phyloP scores from a whole-genome alignment of 2,113 vertebrate genomes.

The Silurus asotus region DNA sequence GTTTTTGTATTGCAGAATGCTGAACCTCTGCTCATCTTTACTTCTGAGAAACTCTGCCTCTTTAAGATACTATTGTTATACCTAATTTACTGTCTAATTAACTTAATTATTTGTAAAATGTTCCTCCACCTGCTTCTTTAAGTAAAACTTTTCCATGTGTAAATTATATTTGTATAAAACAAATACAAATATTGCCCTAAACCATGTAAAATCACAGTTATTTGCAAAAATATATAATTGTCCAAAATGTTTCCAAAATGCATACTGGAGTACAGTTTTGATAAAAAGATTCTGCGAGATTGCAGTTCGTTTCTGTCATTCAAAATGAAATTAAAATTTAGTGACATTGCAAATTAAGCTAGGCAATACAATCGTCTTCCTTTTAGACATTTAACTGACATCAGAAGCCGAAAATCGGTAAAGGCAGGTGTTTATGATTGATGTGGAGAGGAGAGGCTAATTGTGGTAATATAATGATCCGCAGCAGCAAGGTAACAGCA shows the following conservation, averaged over 20 bases:
- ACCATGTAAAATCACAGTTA: background rate
- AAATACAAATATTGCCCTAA: background rate
- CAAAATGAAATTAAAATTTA: constrained; percentile 17
- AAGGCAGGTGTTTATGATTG: background rate
- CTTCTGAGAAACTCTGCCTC: no score
- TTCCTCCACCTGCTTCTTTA: no score
- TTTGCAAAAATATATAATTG: background rate
- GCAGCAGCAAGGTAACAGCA: background rate
- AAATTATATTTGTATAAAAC: background rate
- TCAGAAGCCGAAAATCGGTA: background rate
- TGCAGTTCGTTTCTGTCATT: constrained; percentile 22
- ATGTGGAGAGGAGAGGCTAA: no score
- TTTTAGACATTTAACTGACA: constrained; percentile 1
- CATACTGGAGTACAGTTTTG: background rate
- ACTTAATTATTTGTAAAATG: no score
- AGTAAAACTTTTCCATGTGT: no score
- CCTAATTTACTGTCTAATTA: no score
- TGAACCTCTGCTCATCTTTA: no score
- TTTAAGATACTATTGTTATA: no score
- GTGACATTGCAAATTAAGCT: constrained; percentile 17
- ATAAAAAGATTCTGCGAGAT: constrained; percentile 16
- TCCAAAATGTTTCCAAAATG: background rate
- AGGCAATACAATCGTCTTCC: constrained; percentile 10
- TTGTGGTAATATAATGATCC: no score
- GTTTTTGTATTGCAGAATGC: no score